Conservation (phyloP, 1,140 invertebrate genomes). For the Muscidifurax raptorellus region DNA sequence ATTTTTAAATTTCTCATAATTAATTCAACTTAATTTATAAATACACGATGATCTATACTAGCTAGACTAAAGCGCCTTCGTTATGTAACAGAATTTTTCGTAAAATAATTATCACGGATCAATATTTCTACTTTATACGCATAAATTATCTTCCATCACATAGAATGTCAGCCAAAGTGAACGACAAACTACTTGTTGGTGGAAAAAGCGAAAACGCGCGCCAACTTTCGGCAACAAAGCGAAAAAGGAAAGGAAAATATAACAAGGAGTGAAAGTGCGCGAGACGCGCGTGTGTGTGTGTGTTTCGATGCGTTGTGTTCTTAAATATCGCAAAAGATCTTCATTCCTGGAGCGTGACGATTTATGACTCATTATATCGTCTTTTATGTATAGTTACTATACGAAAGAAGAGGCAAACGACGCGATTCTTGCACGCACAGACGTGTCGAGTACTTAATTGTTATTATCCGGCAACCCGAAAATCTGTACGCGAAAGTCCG, state of each 20-base stretch:
- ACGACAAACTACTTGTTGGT: background rate
- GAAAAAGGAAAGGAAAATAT: constrained; percentile 2
- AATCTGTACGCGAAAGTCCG: background rate
- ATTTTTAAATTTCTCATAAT: background rate
- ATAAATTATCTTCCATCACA: background rate
- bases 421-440: no score
- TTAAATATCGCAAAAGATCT: constrained; percentile 9
- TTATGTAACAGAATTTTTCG: background rate
- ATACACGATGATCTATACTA: background rate
- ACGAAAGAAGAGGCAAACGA: no score
- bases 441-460: background rate
- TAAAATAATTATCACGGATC: no score
- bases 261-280: background rate
- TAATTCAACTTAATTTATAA: background rate
- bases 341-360: constrained; percentile 17
- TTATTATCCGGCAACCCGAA: background rate
- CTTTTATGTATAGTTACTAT: background rate
- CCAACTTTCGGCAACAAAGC: background rate
- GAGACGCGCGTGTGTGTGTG: background rate
- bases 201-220: background rate
- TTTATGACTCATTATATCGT: background rate
- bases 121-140: background rate
- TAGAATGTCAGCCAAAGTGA: background rate
- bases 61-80: background rate
- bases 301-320: background rate